Percentiles rank a stretch among this genome's conserved stretches.
Evolutionary conservation across 2,113 vertebrate species (phyloP).

Genomic region (Ictidomys tridecemlineatus): DNA sequence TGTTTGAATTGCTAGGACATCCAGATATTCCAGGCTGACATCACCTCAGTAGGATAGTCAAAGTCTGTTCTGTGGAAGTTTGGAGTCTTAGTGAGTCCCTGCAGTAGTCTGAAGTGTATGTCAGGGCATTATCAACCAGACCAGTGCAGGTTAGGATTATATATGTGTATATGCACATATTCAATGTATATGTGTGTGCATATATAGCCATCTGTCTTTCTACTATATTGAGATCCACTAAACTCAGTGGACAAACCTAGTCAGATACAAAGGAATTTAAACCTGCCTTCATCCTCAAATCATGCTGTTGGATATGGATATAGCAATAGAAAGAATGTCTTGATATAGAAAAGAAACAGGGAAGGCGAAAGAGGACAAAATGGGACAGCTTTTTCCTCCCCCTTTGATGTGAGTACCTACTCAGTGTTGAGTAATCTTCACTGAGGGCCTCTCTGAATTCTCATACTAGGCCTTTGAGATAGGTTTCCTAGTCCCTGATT

Average conservation of each 20-base stretch:
- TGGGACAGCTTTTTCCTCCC: neutral
- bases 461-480: neutral
- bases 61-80: neutral
- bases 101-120: neutral
- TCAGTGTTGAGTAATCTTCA: neutral
- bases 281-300: neutral
- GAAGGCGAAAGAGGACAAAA: neutral
- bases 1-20: constrained; percentile 51
- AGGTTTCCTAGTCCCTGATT: neutral
- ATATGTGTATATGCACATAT: neutral
- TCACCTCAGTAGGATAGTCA: constrained; percentile 36
- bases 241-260: neutral
- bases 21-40: constrained; percentile 56
- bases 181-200: neutral
- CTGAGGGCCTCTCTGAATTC: neutral
- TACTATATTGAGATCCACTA: neutral
- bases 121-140: neutral
- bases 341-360: neutral
- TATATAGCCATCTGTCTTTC: neutral
- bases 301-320: neutral
- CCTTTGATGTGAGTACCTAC: neutral
- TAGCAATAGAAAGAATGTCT: neutral
- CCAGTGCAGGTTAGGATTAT: neutral
- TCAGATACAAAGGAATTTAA: neutral
- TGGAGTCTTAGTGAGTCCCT: neutral